These are phyloP conservation scores for Vultur gryphus DNA, from an alignment of 2,797 vertebrate species.

Conservation along the genomic window DNA sequence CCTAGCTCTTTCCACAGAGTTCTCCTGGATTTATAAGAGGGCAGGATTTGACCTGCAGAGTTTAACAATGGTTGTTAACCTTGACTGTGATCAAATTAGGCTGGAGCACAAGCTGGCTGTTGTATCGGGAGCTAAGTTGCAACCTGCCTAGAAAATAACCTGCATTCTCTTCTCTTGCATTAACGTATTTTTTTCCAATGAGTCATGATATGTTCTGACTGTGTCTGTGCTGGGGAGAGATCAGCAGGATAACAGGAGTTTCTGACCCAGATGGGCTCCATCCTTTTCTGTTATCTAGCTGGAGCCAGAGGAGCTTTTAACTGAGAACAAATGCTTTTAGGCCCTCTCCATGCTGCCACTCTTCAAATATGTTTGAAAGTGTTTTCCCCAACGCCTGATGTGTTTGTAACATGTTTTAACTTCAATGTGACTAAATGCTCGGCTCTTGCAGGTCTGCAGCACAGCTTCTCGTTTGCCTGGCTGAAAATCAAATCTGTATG, in stretches of 20 bases:
- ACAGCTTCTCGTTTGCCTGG: background rate
- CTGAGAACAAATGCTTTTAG: background rate
- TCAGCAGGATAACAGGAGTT: background rate
- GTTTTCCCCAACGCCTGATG: background rate
- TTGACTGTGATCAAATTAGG: background rate
- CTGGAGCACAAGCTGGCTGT: background rate
- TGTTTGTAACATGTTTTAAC: background rate
- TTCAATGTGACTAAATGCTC: background rate
- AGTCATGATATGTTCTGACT: background rate
- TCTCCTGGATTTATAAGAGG: background rate
- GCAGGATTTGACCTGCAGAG: background rate
- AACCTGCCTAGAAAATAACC: background rate
- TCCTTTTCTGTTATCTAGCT: background rate
- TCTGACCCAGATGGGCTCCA: background rate
- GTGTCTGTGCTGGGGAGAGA: background rate
- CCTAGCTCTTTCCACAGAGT: background rate
- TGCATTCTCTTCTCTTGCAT: background rate
- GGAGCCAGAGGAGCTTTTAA: slow-evolving; percentile 16
- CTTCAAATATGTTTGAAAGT: background rate
- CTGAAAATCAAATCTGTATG: background rate
- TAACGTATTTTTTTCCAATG: background rate
- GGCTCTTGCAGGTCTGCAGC: background rate
- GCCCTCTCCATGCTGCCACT: background rate
- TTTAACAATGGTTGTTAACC: slow-evolving; percentile 10
- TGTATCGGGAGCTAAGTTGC: background rate